Evolutionary conservation across 2,113 vertebrate genomes (phyloP).

Genomic region (Entomyzon cyanotis): DNA sequence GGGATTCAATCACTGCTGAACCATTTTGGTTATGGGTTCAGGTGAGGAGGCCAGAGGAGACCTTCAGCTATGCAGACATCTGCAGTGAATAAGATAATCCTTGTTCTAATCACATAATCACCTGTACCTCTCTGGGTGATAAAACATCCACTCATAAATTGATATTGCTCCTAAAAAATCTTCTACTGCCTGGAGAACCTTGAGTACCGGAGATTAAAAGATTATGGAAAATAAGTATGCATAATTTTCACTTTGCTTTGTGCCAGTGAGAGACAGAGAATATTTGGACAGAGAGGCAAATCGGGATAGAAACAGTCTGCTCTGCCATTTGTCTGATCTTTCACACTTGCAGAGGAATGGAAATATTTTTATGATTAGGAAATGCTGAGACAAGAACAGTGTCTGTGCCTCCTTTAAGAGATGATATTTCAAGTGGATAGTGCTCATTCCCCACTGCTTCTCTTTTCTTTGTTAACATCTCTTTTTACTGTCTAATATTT

Average conservation of each 20-base stretch:
- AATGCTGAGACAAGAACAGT: background rate
- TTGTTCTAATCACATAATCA: background rate
- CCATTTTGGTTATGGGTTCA: background rate
- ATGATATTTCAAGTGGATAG: background rate
- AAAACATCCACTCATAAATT: background rate
- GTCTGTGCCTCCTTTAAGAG: background rate
- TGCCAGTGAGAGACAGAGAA: slow-evolving; percentile 8
- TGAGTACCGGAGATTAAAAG: slow-evolving; percentile 4
- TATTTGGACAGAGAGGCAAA: slow-evolving; percentile 39
- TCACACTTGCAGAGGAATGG: background rate
- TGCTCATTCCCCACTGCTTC: background rate
- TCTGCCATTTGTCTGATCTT: slow-evolving; percentile 49
- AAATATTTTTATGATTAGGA: slow-evolving; percentile 23
- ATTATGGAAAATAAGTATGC: background rate
- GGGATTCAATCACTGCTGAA: background rate
- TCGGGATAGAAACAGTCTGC: slow-evolving; percentile 31
- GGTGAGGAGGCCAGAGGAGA: background rate
- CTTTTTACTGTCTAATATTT: background rate
- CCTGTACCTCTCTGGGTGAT: background rate
- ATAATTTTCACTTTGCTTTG: slow-evolving; percentile 50
- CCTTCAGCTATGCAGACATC: background rate
- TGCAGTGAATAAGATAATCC: background rate
- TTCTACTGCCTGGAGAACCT: background rate
- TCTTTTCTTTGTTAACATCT: background rate
- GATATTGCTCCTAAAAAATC: background rate